Percentiles rank a stretch among this genome's conserved stretches.
Conservation (phyloP, 2,113 vertebrate genomes). For the Menura novaehollandiae region DNA sequence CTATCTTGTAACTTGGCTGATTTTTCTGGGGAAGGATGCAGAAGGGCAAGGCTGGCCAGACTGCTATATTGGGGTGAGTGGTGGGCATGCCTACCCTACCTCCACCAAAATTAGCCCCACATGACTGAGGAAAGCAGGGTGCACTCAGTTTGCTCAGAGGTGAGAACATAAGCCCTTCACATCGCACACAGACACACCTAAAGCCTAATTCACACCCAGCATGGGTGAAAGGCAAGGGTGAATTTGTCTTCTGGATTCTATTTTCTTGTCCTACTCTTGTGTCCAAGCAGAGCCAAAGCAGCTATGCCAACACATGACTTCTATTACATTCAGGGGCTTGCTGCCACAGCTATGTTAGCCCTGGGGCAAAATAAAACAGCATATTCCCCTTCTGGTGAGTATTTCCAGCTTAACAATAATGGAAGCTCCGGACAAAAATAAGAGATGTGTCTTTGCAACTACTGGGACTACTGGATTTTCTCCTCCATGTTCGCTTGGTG, state of each 20-base stretch:
- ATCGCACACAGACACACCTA: rapidly evolving
- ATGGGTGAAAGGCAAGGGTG: background rate
- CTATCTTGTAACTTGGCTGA: background rate
- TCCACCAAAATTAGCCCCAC: background rate
- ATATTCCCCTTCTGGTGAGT: background rate
- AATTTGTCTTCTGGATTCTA: background rate
- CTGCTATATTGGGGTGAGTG: rapidly evolving
- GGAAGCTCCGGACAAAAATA: background rate
- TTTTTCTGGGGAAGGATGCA: background rate
- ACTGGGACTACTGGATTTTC: background rate
- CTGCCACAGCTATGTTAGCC: background rate
- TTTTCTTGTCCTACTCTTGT: background rate
- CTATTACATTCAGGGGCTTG: background rate
- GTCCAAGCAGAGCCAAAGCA: background rate
- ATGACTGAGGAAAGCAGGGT: rapidly evolving
- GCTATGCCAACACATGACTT: background rate
- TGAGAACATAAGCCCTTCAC: background rate
- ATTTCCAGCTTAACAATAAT: background rate
- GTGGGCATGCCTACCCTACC: background rate
- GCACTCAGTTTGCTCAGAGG: rapidly evolving
- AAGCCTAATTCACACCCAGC: background rate
- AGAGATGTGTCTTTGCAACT: background rate
- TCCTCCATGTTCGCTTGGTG: background rate
- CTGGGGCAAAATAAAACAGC: background rate
- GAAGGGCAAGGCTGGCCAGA: background rate